Percentiles rank a stretch among this genome's conserved stretches.
phyloP scores from a whole-genome alignment of 2,797 vertebrate species.

The Crocidura indochinensis region DNA sequence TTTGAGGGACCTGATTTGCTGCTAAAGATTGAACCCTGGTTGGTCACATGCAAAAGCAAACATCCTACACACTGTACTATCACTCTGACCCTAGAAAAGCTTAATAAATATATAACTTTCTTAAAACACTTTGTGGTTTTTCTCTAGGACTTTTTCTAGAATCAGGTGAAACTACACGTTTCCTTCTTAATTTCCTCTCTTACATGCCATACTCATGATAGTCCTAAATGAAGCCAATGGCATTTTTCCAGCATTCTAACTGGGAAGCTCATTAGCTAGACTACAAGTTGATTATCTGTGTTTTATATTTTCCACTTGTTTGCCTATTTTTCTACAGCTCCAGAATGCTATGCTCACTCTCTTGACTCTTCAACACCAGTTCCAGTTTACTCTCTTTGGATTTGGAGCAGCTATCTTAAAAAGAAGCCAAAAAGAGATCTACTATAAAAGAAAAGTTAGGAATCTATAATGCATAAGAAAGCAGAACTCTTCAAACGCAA shows the following conservation, averaged over 20 bases:
- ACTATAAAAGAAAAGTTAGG: constrained; percentile 24
- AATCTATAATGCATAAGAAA: constrained; percentile 12
- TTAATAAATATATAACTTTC: neutral
- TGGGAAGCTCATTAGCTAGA: neutral
- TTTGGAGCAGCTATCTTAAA: neutral
- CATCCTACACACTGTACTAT: no score
- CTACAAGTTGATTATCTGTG: neutral
- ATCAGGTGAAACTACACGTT: neutral
- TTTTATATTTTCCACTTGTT: neutral
- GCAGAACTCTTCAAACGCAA: constrained; percentile 1
- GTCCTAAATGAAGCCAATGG: neutral
- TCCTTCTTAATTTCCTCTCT: neutral
- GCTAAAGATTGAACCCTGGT: no score
- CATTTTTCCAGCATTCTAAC: neutral
- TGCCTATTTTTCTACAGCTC: neutral
- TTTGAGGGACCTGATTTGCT: no score
- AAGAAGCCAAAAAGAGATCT: neutral
- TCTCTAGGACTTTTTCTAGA: neutral
- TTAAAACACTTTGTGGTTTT: neutral
- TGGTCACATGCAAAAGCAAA: no score
- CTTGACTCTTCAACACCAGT: neutral
- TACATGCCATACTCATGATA: neutral
- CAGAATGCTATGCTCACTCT: neutral
- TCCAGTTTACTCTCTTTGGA: constrained; percentile 36
- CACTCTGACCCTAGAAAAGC: no score